phyloP scores from a whole-genome alignment of 2,797 vertebrate genomes.

The Bradypodion pumilum region DNA sequence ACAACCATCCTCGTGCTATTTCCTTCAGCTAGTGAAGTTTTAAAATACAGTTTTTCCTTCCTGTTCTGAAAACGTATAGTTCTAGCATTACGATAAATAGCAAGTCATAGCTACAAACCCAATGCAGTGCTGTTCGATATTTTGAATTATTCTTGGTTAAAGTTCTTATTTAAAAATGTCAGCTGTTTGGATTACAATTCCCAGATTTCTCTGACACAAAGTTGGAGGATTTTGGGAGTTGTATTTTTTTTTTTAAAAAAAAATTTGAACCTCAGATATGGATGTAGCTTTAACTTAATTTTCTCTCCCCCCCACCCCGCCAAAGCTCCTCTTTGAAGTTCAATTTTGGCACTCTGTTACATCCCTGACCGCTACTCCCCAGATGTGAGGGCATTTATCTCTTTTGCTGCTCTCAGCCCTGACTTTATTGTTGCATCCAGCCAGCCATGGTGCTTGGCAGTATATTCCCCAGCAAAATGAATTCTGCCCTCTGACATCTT shows the following conservation, averaged over 20 bases:
- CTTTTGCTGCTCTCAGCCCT: constrained; percentile 44
- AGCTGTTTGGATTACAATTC: no score
- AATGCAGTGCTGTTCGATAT: neutral
- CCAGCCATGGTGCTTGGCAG: constrained; percentile 55
- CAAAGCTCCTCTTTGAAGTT: neutral
- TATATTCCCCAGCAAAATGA: constrained; percentile 64
- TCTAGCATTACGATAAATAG: neutral
- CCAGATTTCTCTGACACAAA: no score
- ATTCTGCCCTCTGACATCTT: constrained; percentile 49
- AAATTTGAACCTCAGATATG: no score
- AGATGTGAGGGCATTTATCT: constrained; percentile 45
- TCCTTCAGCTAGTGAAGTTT: neutral
- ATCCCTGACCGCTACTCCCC: neutral
- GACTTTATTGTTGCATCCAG: constrained; percentile 59
- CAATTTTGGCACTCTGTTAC: neutral
- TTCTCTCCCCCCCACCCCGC: no score
- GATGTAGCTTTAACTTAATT: no score
- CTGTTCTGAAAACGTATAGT: neutral
- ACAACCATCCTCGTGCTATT: no score
- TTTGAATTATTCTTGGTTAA: neutral
- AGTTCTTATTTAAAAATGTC: neutral
- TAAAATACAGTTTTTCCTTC: neutral
- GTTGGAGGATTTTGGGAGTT: no score
- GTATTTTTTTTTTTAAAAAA: no score
- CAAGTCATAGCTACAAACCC: neutral